Conservation (phyloP, 23 tunicate genomes). For the Styela plicata region DNA sequence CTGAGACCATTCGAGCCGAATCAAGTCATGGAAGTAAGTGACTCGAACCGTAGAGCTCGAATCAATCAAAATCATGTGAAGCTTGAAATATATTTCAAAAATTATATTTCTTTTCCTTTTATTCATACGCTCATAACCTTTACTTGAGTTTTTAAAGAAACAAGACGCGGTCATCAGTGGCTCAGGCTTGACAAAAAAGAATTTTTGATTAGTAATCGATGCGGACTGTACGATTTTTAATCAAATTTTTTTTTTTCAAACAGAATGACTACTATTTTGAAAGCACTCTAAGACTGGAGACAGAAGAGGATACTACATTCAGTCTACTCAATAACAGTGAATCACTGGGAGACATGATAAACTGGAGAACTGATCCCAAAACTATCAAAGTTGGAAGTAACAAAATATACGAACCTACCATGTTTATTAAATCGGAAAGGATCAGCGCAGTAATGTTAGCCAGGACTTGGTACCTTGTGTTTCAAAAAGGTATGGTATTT, state of each 20-base stretch:
- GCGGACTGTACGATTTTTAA: too few relatives aligned
- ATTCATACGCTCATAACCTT: too few relatives aligned
- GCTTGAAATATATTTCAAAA: too few relatives aligned
- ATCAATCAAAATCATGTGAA: too few relatives aligned
- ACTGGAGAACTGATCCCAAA: slow-evolving; percentile 59
- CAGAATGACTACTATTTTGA: slow-evolving; percentile 54
- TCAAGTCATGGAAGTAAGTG: too few relatives aligned
- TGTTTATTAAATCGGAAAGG: not conserved
- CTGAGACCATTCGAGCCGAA: too few relatives aligned
- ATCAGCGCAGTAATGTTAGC: slow-evolving; percentile 24
- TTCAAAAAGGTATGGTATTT: slow-evolving; percentile 30
- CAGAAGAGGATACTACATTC: not conserved
- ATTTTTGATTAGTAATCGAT: too few relatives aligned
- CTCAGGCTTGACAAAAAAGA: too few relatives aligned
- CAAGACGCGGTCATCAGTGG: too few relatives aligned
- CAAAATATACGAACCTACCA: slow-evolving; percentile 11
- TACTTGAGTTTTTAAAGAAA: too few relatives aligned
- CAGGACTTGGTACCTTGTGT: slow-evolving; percentile 27
- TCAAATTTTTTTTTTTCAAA: not conserved
- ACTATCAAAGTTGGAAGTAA: slow-evolving; percentile 32
- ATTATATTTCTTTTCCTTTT: too few relatives aligned
- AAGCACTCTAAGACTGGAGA: not conserved
- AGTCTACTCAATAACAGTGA: slow-evolving; percentile 36
- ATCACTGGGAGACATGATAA: not conserved
- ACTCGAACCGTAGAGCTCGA: too few relatives aligned